Base-by-base conservation (phyloP, 2,797 vertebrate genomes). In the Leptoclinus maculatus region DNA sequence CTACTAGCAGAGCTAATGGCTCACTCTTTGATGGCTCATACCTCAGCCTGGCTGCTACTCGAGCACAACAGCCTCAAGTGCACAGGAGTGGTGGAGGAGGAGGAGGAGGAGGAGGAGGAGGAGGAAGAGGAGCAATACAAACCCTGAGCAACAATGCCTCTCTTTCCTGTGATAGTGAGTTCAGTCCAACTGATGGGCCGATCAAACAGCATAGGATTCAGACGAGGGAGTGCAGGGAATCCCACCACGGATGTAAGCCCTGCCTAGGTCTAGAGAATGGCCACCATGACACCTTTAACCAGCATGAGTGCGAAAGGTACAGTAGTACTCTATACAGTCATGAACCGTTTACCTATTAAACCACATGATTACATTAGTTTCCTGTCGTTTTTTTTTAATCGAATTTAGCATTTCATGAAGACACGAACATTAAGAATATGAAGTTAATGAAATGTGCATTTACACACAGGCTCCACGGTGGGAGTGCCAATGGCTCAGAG, bases 1-100 rank as follows among this genome's bases (percentile, higher is more conserved):
- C 76, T 51, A 71, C 77, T 25, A 83, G 81, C 71, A 83, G 65
- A 78, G 85, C 78, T 69, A 91, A 83, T 89, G 86, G 83, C 76
- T 43, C 88, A 21, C 91, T 91, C 43, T 85, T 94, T 21, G 92
- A 96, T 71, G 94, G 95, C 72, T 97, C 96, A n/a, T 97, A 93
- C 86, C 85, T 97, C 80, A 79, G 88, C 79, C 56, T 91, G 1
- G 74, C 86, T 76, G 68, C 87, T 51, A 65, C 67, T 4, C 77
- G 8, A 75, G 66, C 67, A 72, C 80, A 54, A 27, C 80, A 47
- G 70, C 66, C 90, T 66, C 80, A 71, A 49, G 72, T 59, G 53
- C 71, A 47, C 38, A 79, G 74, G 75, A 85, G 54, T 36, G 66
- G 70, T 66, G 57, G 72, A 23, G 69, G 53, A 1, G 53, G 66